phyloP scores from a whole-genome alignment of 2,797 vertebrate species.

The Molossus molossus region DNA sequence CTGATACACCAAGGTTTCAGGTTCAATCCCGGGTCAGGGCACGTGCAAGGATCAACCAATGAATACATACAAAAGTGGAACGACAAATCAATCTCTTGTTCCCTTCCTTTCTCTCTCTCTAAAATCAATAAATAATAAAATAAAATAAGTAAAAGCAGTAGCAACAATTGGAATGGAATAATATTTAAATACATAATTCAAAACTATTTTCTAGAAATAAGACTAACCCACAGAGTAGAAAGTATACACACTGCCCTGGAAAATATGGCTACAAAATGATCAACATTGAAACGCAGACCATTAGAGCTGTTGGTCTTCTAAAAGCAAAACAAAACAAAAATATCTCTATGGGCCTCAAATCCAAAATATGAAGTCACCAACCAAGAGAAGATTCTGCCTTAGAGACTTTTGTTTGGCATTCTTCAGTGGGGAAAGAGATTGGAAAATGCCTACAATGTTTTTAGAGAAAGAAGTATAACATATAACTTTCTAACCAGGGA shows the following conservation, averaged over 20 bases:
- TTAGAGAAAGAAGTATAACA: not conserved
- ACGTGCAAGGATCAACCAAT: not conserved
- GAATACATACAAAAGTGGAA: not conserved
- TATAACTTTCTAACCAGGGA: not conserved
- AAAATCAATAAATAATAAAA: not conserved
- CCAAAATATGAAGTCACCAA: not conserved
- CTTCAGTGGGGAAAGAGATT: not conserved
- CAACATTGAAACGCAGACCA: not conserved
- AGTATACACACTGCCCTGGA: not conserved
- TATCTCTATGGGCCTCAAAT: not conserved
- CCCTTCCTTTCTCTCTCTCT: no score
- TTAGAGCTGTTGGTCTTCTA: not conserved
- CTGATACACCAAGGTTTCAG: not conserved
- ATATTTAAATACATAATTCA: conserved; percentile 8
- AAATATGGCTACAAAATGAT: not conserved
- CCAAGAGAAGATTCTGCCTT: not conserved
- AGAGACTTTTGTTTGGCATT: not conserved
- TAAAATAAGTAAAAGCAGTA: not conserved
- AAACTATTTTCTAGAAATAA: conserved; percentile 51
- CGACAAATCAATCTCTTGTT: not conserved
- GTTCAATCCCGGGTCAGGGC: not conserved
- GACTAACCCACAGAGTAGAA: not conserved
- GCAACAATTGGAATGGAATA: not conserved
- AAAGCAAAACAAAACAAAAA: not conserved
- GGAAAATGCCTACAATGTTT: not conserved